Percentiles rank a stretch among this genome's conserved stretches.
Evolutionary conservation across 2,888 invertebrate species (phyloP).

Genomic region (Caenorhabditis sp.): DNA sequence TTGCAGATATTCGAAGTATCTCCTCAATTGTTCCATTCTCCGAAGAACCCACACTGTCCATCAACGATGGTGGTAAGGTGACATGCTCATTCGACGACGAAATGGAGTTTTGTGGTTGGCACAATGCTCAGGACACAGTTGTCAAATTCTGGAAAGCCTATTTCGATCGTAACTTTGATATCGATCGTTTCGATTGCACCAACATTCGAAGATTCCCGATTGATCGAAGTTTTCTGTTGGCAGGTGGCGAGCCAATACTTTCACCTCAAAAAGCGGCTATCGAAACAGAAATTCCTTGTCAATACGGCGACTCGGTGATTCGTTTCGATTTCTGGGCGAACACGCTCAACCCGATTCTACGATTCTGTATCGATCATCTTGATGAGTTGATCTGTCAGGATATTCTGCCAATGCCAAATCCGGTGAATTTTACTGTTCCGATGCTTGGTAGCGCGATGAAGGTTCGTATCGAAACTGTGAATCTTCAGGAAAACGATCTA

Average conservation of each 20-base stretch:
- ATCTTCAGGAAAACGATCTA: slow-evolving; percentile 49
- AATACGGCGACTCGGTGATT: slow-evolving; percentile 58
- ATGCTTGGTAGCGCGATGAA: slow-evolving; percentile 50
- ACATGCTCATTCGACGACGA: slow-evolving; percentile 63
- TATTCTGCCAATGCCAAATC: slow-evolving; percentile 25
- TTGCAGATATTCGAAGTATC: slow-evolving; percentile 20
- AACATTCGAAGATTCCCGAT: slow-evolving; percentile 48
- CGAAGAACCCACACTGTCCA: slow-evolving; percentile 21
- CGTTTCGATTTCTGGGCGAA: slow-evolving; percentile 66
- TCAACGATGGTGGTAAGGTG: slow-evolving; percentile 54
- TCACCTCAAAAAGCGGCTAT: slow-evolving; percentile 49
- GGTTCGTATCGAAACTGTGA: slow-evolving; percentile 55
- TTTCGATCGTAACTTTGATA: slow-evolving; percentile 54
- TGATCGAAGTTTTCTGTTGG: slow-evolving; percentile 53
- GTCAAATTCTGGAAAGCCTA: slow-evolving; percentile 48
- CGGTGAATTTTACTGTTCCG: slow-evolving; percentile 50
- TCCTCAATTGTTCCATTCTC: slow-evolving; percentile 25
- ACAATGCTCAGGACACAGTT: slow-evolving; percentile 37
- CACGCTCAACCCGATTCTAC: slow-evolving; percentile 49
- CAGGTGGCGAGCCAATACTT: slow-evolving; percentile 55
- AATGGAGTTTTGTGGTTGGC: slow-evolving; percentile 63
- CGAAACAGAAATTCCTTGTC: slow-evolving; percentile 63
- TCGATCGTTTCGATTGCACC: slow-evolving; percentile 55
- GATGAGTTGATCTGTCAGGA: slow-evolving; percentile 10
- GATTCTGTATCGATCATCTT: slow-evolving; percentile 47